A percentile compares a stretch with the other conserved stretches of the same genome.
These are phyloP conservation scores for Chromis chromis DNA, from an alignment of 2,797 vertebrate genomes.

Conservation along the genomic window DNA sequence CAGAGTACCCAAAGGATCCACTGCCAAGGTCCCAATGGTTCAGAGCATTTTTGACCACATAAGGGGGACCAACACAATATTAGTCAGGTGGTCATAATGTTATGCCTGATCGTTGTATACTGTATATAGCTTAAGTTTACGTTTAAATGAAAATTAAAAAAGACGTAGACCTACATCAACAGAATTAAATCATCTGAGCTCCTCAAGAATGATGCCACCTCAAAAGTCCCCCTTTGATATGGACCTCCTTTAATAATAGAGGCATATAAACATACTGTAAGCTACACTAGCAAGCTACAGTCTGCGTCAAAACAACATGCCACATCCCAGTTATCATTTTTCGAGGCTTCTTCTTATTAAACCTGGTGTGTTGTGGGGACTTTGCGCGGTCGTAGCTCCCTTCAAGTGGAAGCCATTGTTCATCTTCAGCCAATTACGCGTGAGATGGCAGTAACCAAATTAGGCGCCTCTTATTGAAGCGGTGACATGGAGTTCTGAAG, in stretches of 20 bases:
- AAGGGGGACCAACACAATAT: no score
- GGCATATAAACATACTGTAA: not conserved
- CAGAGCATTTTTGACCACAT: no score
- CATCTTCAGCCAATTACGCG: slow-evolving; percentile 79
- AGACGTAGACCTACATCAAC: not conserved
- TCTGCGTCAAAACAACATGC: slow-evolving; percentile 14
- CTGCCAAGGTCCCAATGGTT: no score
- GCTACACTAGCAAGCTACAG: not conserved
- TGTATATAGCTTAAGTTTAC: not conserved
- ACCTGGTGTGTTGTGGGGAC: slow-evolving; percentile 25
- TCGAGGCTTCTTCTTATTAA: slow-evolving; percentile 27
- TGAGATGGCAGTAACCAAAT: slow-evolving; percentile 81
- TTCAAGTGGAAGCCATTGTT: slow-evolving; percentile 65
- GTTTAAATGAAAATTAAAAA: slow-evolving; percentile 12
- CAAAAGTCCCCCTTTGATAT: not conserved
- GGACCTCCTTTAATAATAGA: not conserved
- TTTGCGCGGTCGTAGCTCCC: slow-evolving; percentile 20
- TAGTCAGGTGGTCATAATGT: no score
- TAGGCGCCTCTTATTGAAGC: slow-evolving; percentile 79
- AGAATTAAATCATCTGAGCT: slow-evolving; percentile 13
- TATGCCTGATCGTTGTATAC: no score
- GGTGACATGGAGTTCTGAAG: slow-evolving; percentile 80
- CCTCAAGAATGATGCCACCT: slow-evolving; percentile 9
- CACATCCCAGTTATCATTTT: slow-evolving; percentile 60
- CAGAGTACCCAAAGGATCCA: no score